These are phyloP conservation scores for Brachycybe producta DNA, from an alignment of 2,888 invertebrate genomes.

Conservation along the genomic window DNA sequence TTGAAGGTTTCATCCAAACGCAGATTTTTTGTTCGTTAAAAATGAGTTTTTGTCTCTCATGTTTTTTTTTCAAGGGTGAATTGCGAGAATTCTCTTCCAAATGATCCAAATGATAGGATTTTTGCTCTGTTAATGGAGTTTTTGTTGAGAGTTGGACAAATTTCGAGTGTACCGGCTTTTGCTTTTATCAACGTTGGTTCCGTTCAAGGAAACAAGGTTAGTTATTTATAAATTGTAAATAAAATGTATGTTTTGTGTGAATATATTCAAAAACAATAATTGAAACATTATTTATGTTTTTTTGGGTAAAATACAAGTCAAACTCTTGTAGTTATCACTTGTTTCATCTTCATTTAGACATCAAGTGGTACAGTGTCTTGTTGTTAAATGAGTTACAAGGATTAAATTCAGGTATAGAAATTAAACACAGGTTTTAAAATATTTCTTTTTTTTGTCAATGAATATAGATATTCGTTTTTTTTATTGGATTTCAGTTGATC, in stretches of 20 bases:
- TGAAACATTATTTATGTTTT: neutral
- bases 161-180: neutral
- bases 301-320: neutral
- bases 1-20: no score
- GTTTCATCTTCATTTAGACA: constrained; percentile 6
- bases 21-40: no score
- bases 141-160: neutral
- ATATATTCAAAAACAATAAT: neutral
- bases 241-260: no score
- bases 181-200: neutral
- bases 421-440: no score
- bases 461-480: no score
- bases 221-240: neutral
- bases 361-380: neutral
- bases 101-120: neutral
- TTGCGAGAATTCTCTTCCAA: neutral
- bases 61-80: no score
- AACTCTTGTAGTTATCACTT: constrained; percentile 1
- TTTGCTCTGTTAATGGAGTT: neutral
- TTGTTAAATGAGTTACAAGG: neutral
- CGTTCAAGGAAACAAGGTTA: constrained; percentile 3
- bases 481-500: no score
- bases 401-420: no score
- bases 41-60: no score
- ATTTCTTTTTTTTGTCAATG: no score